Evolutionary conservation across 2,797 vertebrate genomes (phyloP).

Genomic region (Argentina silus): DNA sequence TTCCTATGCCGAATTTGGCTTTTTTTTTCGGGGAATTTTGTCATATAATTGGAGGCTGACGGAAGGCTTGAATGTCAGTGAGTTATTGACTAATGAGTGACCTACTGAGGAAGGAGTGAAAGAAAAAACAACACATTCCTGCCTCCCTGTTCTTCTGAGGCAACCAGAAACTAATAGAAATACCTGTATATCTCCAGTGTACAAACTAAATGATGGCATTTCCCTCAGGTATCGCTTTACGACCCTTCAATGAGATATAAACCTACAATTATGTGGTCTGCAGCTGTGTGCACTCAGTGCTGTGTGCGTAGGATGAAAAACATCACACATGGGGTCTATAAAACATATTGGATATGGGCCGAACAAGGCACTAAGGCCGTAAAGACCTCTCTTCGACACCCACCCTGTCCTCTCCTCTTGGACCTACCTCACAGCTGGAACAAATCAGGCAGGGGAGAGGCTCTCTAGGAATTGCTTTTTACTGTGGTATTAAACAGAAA

Average conservation of each 20-base stretch:
- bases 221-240: no score
- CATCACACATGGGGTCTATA: not conserved
- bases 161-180: not conserved
- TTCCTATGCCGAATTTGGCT: not conserved
- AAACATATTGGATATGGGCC: not conserved
- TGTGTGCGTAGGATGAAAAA: not conserved
- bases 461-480: not conserved
- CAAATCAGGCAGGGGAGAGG: not conserved
- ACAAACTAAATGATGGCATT: no score
- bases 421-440: not conserved
- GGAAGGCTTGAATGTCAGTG: not conserved
- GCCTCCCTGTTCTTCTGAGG: no score
- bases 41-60: not conserved
- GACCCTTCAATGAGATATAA: no score
- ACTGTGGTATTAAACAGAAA: not conserved
- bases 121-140: not conserved
- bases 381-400: not conserved
- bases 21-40: no score
- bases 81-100: constrained; percentile 1
- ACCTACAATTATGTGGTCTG: no score
- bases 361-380: not conserved
- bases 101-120: not conserved
- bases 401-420: no score
- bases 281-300: no score
- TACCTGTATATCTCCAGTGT: not conserved